Base-by-base conservation (phyloP, 2,888 invertebrate genomes). In the Thera obeliscata region DNA sequence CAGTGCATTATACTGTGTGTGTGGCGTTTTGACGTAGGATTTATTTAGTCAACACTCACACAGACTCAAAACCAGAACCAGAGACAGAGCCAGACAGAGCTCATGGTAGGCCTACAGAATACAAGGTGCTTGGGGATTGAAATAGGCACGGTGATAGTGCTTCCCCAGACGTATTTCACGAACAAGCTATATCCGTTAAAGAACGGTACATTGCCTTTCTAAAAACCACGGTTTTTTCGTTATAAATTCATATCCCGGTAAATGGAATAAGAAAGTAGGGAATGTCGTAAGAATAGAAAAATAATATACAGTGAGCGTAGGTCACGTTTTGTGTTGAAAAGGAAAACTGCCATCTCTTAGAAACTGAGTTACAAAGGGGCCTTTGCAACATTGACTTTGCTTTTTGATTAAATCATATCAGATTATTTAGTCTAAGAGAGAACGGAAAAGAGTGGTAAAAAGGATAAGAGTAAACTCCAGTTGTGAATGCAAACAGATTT, bases 261-360 rank as follows among this genome's bases (percentile, higher is more conserved):
- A 65, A 65, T 65, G 65, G 65, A 65, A 65, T 65, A 61, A 60
- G 12, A 33, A 65, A 60, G 60, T 56, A 60, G 65, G 41, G 60
- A 38, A 60, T 60, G 49, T 58, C 11, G 35, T 64, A 48, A 55
- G 55, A 55, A 60, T 60, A 55, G 59, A 41, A 60, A 55, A 50
- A 60, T 61, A 56, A 59, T 59, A 62, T 38, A 49, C 36, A 35
- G 36, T 48, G 36, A n/a, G 8, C n/a, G 55, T 41, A 63, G 52
- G 59, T 64, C 64, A 59, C 59, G 64, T 64, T 59, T 38, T 6
- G 22, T 33, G 58, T 48, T 12, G 61, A 61, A 63, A 22, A 49
- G 56, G 41, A 52, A 52, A 64, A 63, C 50, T 63, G 56, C 50
- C 43, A 52, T 50, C 41, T 54, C 33, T n/a, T 55, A 52, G 22